Evolutionary conservation across 1,140 invertebrate genomes (phyloP), one percentile per base, ranked within the genome.

Genomic region (Tachypleus tridentatus): DNA sequence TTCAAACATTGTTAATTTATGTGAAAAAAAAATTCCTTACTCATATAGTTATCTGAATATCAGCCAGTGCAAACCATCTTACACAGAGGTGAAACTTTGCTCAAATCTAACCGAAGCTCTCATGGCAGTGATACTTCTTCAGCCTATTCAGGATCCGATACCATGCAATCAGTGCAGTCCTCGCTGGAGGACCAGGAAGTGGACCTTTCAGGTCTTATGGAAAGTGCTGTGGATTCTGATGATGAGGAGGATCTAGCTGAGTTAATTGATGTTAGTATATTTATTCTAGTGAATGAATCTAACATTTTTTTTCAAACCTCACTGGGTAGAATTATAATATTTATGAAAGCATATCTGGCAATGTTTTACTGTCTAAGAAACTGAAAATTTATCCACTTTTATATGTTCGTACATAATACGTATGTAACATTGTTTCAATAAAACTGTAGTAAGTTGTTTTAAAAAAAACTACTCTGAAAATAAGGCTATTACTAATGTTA

Each of bases 141-240:
- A 67, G 93, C 91, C 57, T 96, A 96, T 77, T 93, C 90, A 72
- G 93, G 93, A 51, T 94, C 91, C 61, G 93, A 97, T 80, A 94
- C 93, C 67, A 96, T 97, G 91, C 92, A 92, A 72, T 90, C 87
- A 60, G 87, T 89, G 60, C 89, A 91, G 75, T 78, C 76, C 7
- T 80, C 78, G 3, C 70, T 80, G 51, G 78, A 80, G 65, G 78
- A 77, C 53, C 89, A 93, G 71, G 92, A 95, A 75, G 86, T 93
- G 51, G 94, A 97, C 77, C 82, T 96, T 11, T 89, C 89, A 49
- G 93, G 93, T 51, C 85, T 97, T 58, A 85, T 93, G 3, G 94
- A 98, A 79, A 94, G 92, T 64, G 86, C 92, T 65, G 94, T 97
- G 0, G 96, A 98, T 77, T 93, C 89, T 57, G 93, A 96, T 77